Evolutionary conservation across 2,113 vertebrate species (phyloP).

Genomic region (Colossoma macropomum): DNA sequence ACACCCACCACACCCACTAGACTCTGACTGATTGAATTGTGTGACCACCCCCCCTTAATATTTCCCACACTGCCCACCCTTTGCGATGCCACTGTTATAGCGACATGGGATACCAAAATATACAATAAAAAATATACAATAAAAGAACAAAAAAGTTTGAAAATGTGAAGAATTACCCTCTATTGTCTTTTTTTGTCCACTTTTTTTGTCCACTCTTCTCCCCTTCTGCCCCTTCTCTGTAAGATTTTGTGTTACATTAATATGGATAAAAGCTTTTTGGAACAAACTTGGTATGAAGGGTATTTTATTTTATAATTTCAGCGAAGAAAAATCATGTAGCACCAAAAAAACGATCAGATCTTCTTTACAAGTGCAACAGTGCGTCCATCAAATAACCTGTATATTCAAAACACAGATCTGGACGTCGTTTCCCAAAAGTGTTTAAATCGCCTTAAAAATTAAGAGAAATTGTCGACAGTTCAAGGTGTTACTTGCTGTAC

Average conservation of each 20-base stretch:
- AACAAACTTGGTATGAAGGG: not conserved
- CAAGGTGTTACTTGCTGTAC: too few species aligned
- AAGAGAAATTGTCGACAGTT: not conserved
- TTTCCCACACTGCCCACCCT: not conserved
- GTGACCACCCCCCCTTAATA: not conserved
- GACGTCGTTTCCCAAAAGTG: not conserved
- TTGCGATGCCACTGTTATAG: not conserved
- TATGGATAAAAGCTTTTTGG: not conserved
- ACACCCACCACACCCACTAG: slow-evolving; percentile 8
- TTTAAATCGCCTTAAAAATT: not conserved
- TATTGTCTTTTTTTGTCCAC: not conserved
- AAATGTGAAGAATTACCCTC: not conserved
- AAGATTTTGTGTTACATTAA: not conserved
- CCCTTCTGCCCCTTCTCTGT: not conserved
- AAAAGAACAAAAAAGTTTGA: not conserved
- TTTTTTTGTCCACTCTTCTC: not conserved
- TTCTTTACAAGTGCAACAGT: slow-evolving; percentile 17
- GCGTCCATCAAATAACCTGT: not conserved
- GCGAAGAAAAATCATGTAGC: slow-evolving; percentile 24
- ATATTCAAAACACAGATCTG: not conserved
- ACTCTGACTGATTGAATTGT: slow-evolving; percentile 26
- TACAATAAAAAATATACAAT: not conserved
- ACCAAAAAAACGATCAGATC: slow-evolving; percentile 14
- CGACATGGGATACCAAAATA: not conserved
- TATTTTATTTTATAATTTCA: slow-evolving; percentile 10